A percentile compares a stretch with the other conserved stretches of the same genome.
Conservation (phyloP, 2,888 invertebrate species). For the Osedax fenrisi region DNA sequence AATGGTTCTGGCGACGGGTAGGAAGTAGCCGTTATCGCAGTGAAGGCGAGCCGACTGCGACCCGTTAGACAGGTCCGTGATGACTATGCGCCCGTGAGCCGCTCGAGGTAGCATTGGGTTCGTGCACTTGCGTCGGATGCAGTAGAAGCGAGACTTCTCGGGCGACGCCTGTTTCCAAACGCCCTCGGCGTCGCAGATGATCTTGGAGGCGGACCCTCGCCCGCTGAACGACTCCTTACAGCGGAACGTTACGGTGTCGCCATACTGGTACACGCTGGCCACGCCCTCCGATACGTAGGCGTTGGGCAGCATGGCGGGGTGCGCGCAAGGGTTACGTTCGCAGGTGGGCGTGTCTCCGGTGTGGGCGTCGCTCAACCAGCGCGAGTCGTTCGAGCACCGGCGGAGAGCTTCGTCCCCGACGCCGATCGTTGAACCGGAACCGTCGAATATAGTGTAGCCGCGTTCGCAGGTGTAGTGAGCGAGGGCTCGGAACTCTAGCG, state of each 20-base stretch:
- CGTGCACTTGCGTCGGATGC: not conserved
- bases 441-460: conserved; percentile 14
- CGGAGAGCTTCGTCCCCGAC: not conserved
- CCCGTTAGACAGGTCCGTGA: not conserved
- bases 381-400: not conserved
- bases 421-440: too few species aligned
- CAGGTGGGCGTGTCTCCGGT: not conserved
- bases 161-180: not conserved
- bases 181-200: not conserved
- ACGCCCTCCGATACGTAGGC: not conserved
- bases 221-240: not conserved
- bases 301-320: not conserved
- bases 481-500: not conserved
- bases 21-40: not conserved
- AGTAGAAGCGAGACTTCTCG: not conserved
- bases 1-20: not conserved
- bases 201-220: not conserved
- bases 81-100: not conserved
- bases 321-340: not conserved
- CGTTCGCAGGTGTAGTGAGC: conserved; percentile 7
- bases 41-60: not conserved
- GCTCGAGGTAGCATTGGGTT: not conserved
- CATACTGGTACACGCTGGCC: not conserved
- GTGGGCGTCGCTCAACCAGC: not conserved
- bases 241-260: not conserved